Conservation (phyloP, 2,113 vertebrate genomes). For the Calyptommatus sinebrachiatus region DNA sequence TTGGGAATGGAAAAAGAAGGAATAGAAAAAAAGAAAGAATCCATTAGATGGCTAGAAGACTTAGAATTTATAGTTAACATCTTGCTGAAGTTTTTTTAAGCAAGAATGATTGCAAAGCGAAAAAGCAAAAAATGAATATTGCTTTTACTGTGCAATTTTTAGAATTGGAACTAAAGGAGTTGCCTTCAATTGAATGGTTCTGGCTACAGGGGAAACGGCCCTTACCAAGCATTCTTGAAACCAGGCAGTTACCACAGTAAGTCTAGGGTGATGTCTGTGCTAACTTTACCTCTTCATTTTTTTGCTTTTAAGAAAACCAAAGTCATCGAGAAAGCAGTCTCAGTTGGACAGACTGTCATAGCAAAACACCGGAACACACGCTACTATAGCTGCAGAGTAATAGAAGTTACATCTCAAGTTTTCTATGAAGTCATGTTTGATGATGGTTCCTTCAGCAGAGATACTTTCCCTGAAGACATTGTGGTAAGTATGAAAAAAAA, state of each 20-base stretch:
- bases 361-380: constrained; percentile 92
- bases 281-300: constrained; percentile 14
- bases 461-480: constrained; percentile 96
- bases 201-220: background rate
- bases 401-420: constrained; percentile 83
- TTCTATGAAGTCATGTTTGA: constrained; percentile 97
- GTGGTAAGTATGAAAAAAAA: constrained; percentile 78
- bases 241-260: background rate
- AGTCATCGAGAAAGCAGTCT: constrained; percentile 73
- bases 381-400: constrained; percentile 92
- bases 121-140: background rate
- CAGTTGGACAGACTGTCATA: constrained; percentile 91
- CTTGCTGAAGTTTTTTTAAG: background rate
- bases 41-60: no score
- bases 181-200: no score
- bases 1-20: no score
- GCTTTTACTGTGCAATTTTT: background rate
- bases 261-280: background rate
- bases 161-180: background rate
- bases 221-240: background rate
- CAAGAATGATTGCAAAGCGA: no score
- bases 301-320: constrained; percentile 76
- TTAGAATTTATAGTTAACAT: background rate
- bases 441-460: constrained; percentile 93
- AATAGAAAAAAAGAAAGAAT: no score